These are phyloP conservation scores for Cynopterus sphinx DNA, from an alignment of 2,797 vertebrate species.

Conservation along the genomic window DNA sequence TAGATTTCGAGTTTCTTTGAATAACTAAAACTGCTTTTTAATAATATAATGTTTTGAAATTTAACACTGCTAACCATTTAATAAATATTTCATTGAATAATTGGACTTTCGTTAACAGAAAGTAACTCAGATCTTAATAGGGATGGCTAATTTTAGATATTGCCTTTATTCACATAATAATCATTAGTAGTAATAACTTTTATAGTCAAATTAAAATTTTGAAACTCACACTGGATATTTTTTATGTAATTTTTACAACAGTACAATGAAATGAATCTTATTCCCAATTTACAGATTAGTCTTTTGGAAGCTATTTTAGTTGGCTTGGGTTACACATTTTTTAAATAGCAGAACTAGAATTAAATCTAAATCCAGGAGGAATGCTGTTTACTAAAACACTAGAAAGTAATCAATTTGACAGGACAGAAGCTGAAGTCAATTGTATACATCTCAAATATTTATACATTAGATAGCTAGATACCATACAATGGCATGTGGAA, in stretches of 20 bases:
- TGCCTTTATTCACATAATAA: not conserved
- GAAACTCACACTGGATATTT: not conserved
- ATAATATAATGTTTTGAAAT: not conserved
- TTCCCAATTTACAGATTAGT: not conserved
- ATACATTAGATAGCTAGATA: not conserved
- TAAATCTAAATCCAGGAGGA: constrained; percentile 3
- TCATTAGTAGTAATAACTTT: not conserved
- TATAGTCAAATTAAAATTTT: not conserved
- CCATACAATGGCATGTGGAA: not conserved
- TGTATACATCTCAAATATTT: not conserved
- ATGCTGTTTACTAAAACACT: not conserved
- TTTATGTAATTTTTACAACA: not conserved
- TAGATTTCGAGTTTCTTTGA: not conserved
- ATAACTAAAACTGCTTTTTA: not conserved
- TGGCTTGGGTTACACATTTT: not conserved
- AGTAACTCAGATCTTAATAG: not conserved
- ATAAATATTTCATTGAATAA: not conserved
- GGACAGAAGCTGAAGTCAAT: not conserved
- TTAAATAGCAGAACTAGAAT: not conserved
- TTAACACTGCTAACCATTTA: not conserved
- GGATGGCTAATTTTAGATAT: not conserved
- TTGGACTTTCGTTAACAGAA: not conserved
- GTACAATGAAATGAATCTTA: not conserved
- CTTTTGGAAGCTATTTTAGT: not conserved
- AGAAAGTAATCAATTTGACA: not conserved